Base-by-base conservation (phyloP, 2,797 vertebrate species). In the Tauraco hartlaubi region DNA sequence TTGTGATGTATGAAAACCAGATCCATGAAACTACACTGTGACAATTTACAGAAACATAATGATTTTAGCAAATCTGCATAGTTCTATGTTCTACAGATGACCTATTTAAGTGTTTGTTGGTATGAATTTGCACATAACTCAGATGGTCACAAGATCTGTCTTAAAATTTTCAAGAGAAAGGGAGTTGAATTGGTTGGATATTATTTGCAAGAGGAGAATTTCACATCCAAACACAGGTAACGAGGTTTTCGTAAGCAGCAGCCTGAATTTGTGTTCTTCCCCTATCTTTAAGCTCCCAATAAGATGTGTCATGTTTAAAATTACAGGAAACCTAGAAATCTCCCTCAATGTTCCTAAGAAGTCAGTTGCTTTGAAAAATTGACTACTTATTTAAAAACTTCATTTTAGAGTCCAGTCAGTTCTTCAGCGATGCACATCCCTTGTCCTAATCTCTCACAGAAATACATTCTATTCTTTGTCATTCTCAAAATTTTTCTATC, bases 1-100 rank as follows among this genome's bases (percentile, higher is more conserved):
- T 52, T 94, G 87, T 56, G 80, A 90, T 73, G 81, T 94, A 97
- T 96, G 92, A 96, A 97, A 97, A 97, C 91, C 95, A 97, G 97
- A 97, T 48, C 90, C 94, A 77, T 33, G 90, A 96, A 96, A 91
- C 86, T 85, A 77, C 35, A 43, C 55, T 86, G 86, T 90, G 95
- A 87, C 96, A 96, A 88, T 82, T 91, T 71, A 88, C 85, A 96
- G 88, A 80, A 93, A 88, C 31, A 56, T 72, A 93, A 91, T 72
- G 73, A 93, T 93, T 97, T 96, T 86, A 96, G 93, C 87, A 97
- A 94, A 88, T 90, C 90, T 90, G 56, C 77, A 63, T 77, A 54
- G 68, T 37, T 68, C 46, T n/a, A 26, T 75, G 81, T 49, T 49
- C 63, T 54, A 15, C 49, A 67, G 63, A 21, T 85, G 94, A 96